A percentile compares a stretch with the other conserved stretches of the same genome.
Conservation (phyloP, 2,888 invertebrate genomes). For the Volucella bombylans region DNA sequence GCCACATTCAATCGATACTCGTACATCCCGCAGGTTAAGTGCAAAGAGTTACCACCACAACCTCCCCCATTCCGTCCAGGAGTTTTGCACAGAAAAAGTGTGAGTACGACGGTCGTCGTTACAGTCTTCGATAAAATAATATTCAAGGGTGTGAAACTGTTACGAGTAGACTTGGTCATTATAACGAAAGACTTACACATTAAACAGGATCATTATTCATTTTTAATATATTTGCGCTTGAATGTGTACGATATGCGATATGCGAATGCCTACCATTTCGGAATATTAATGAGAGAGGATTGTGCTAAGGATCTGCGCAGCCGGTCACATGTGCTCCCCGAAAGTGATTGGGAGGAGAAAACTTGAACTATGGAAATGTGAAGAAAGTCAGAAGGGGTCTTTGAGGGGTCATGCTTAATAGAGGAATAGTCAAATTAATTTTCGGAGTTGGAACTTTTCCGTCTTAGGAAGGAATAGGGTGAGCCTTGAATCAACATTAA, state of each 20-base stretch:
- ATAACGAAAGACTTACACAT: constrained; percentile 75
- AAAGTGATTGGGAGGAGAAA: not conserved
- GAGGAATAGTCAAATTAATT: constrained; percentile 54
- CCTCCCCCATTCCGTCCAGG: constrained; percentile 8
- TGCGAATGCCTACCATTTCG: constrained; percentile 71
- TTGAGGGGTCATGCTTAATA: constrained; percentile 16
- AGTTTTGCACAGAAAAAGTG: not conserved
- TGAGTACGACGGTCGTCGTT: not conserved
- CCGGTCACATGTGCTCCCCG: constrained; percentile 49
- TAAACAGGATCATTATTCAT: constrained; percentile 82
- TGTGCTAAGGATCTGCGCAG: constrained; percentile 36
- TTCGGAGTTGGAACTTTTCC: constrained; percentile 47
- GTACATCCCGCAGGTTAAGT: constrained; percentile 54
- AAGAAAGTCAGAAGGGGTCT: constrained; percentile 31
- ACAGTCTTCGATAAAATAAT: constrained; percentile 44
- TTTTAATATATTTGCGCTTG: constrained; percentile 78
- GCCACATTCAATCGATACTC: constrained; percentile 49
- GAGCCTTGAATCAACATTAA: constrained; percentile 21
- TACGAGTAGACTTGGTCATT: constrained; percentile 64
- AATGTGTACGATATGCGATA: constrained; percentile 72
- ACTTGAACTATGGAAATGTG: constrained; percentile 42
- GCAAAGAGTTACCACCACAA: constrained; percentile 39
- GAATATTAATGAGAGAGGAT: constrained; percentile 70
- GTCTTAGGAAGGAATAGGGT: not conserved
- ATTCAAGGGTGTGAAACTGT: constrained; percentile 71